Evolutionary conservation across 53 echinoderm and acorn worm genomes (phyloP), one percentile per base, ranked within the genome.

Genomic region (Echinarachnius parma): DNA sequence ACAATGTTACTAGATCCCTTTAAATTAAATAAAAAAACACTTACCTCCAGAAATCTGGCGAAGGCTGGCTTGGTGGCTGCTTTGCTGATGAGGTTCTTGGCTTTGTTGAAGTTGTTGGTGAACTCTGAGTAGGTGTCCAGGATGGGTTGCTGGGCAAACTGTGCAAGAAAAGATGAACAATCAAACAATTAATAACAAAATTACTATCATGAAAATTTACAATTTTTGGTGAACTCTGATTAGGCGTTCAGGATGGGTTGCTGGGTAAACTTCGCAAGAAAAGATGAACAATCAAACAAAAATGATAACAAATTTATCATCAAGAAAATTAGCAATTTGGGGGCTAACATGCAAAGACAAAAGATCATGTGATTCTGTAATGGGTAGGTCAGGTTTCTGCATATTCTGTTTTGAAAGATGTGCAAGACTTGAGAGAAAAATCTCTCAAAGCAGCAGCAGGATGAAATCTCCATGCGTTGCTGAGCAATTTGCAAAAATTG

Each of bases 111-210:
- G 58, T 98, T 98, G 62, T 98, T 91, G 68, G 91, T 91, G 77
- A 98, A 98, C 15, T 88, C 86, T 5, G 90, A 87, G 81, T 98
- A 98, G 28, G 91, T 87, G 62, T 98, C 98, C 42, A 98, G 74
- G 37, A 98, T 61, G 23, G 91, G 91, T 60, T 91, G 98, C 48
- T 98, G 92, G 75, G 91, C 82, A 77, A 98, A 92, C 98, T 98
- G 81, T 4, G 78, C 25, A 34, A 34, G 34, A 35, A 61, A 52
- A 53, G 14, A 52, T 14, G 2, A 32, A 27, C 47, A 20, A 62
- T 36, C 4, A 14, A 42, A 42, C 42, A 42, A 42, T 9, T 42
- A 42, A 62, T 2, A 62, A 5, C 26, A 31, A 0, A 32, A 25
- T 26, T 28, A 57, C 4, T 11, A 57, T 57, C 39, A 39, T 9